These are phyloP conservation scores for Trigoniulus corallinus DNA, from an alignment of 1,140 invertebrate genomes.

Conservation along the genomic window DNA sequence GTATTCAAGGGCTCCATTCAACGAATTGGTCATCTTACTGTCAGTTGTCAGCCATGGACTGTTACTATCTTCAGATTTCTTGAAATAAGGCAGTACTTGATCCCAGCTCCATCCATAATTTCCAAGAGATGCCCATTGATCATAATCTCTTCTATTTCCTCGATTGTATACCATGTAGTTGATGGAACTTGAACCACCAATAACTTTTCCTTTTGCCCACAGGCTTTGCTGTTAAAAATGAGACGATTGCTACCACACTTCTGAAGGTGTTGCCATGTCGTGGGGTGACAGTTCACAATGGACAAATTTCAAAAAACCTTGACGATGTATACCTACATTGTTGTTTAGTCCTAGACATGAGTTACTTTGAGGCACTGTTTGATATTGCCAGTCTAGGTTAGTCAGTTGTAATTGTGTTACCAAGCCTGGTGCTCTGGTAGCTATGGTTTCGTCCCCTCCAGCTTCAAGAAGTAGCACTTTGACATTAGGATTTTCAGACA, in stretches of 20 bases:
- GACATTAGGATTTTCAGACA: constrained; percentile 46
- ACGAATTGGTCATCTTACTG: not conserved
- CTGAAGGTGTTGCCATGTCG: not conserved
- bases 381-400: constrained; percentile 80
- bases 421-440: constrained; percentile 69
- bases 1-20: not conserved
- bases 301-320: too few relatives aligned
- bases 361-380: constrained; percentile 67
- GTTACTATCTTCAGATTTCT: constrained; percentile 25
- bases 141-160: constrained; percentile 45
- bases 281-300: not conserved
- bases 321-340: constrained; percentile 17
- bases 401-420: constrained; percentile 72
- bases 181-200: constrained; percentile 33
- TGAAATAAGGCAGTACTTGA: constrained; percentile 37
- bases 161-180: constrained; percentile 46
- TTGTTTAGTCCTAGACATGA: constrained; percentile 51
- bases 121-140: constrained; percentile 39
- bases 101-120: constrained; percentile 41
- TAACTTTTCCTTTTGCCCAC: constrained; percentile 4
- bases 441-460: constrained; percentile 74
- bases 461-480: constrained; percentile 67
- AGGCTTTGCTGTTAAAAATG: constrained; percentile 6
- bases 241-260: too few relatives aligned
- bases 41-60: not conserved